Conservation (phyloP, 2,888 invertebrate genomes). For the Melieria omissa region DNA sequence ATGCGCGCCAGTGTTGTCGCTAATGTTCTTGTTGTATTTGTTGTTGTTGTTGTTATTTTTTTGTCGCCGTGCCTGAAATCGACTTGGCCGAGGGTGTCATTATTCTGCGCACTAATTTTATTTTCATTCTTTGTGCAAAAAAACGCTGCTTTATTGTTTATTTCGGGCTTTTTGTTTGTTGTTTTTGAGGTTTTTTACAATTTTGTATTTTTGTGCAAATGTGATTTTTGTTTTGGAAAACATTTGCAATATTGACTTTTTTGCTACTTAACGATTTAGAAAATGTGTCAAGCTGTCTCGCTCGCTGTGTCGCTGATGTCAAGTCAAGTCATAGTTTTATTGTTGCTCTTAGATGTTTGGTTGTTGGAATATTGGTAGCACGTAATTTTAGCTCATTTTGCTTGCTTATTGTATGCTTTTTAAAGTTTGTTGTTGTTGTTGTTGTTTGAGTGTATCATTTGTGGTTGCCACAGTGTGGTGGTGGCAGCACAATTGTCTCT, state of each 20-base stretch:
- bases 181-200: too few species aligned
- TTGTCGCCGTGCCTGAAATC: slow-evolving; percentile 8
- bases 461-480: too few species aligned
- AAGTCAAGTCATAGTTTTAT: not conserved
- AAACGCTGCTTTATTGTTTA: too few species aligned
- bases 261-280: not conserved
- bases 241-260: not conserved
- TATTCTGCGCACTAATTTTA: slow-evolving; percentile 31
- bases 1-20: not conserved
- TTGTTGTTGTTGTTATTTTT: slow-evolving; percentile 26
- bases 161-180: too few species aligned
- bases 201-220: too few species aligned
- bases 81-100: slow-evolving; percentile 17
- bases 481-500: not conserved
- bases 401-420: too few species aligned
- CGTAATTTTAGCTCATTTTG: too few species aligned
- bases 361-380: not conserved
- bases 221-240: not conserved
- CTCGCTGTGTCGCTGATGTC: not conserved
- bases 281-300: slow-evolving; percentile 23
- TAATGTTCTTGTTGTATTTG: not conserved
- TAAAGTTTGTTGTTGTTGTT: too few species aligned
- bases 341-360: not conserved
- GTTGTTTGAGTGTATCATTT: too few species aligned
- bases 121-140: not conserved